These are phyloP conservation scores for Phyllotreta cruciferae DNA, from an alignment of 2,888 invertebrate species.

Conservation along the genomic window DNA sequence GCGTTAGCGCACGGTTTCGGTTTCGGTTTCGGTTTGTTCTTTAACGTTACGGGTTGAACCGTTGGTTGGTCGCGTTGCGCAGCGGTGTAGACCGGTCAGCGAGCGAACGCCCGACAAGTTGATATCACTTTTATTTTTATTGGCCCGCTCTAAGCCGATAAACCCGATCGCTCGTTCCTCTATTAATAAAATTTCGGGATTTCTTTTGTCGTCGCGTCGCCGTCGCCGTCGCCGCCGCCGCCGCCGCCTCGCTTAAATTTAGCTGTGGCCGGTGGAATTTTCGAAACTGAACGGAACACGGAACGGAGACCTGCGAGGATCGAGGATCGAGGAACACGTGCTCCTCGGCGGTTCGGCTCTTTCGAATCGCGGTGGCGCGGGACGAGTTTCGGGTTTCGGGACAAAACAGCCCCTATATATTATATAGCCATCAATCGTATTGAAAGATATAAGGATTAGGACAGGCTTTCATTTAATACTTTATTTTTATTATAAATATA, in stretches of 20 bases:
- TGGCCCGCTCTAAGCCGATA: slow-evolving; percentile 11
- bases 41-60: slow-evolving; percentile 27
- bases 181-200: slow-evolving; percentile 29
- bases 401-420: no score
- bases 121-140: slow-evolving; percentile 35
- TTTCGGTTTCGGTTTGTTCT: slow-evolving; percentile 36
- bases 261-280: background rate
- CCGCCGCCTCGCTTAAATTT: slow-evolving; percentile 21
- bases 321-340: no score
- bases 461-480: no score
- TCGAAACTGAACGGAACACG: slow-evolving; percentile 7
- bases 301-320: no score
- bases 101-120: slow-evolving; percentile 20
- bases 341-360: no score
- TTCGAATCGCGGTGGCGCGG: no score
- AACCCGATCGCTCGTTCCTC: slow-evolving; percentile 28
- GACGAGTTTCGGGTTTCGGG: no score
- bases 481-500: no score
- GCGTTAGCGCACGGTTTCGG: slow-evolving; percentile 38
- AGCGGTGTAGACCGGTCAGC: slow-evolving; percentile 33
- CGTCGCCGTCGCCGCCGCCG: background rate
- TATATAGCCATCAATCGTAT: no score
- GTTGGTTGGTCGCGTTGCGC: slow-evolving; percentile 27
- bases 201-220: slow-evolving; percentile 10
- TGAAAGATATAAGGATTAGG: no score